phyloP scores from a whole-genome alignment of 2,113 vertebrate species.

The Camelus dromedarius region DNA sequence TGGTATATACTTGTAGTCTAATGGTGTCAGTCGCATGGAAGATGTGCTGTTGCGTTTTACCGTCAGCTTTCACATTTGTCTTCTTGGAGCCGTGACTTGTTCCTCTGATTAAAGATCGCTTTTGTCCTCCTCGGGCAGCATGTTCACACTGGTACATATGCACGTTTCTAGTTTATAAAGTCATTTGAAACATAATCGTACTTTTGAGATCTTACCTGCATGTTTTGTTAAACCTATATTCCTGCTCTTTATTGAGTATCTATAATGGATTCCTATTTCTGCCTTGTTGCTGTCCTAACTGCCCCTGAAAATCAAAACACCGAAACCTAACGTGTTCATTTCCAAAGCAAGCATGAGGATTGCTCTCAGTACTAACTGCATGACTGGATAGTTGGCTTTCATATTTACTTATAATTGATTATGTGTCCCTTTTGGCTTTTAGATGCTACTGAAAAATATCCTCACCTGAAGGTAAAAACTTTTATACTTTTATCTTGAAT shows the following conservation, averaged over 20 bases:
- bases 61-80: slow-evolving; percentile 54
- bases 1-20: slow-evolving; percentile 63
- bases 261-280: neutral
- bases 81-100: slow-evolving; percentile 28
- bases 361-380: slow-evolving; percentile 21
- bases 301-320: neutral
- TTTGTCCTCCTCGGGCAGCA: slow-evolving; percentile 1
- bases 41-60: neutral
- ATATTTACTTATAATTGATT: slow-evolving; percentile 11
- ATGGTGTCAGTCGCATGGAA: slow-evolving; percentile 4
- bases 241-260: neutral
- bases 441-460: slow-evolving; percentile 72
- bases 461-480: slow-evolving; percentile 73
- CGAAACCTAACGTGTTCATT: neutral
- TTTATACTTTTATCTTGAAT: slow-evolving; percentile 52
- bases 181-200: slow-evolving; percentile 6
- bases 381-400: neutral
- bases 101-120: slow-evolving; percentile 20
- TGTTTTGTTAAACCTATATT: slow-evolving; percentile 9
- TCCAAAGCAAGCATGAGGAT: slow-evolving; percentile 45
- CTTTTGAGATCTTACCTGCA: slow-evolving; percentile 67
- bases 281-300: neutral
- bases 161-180: slow-evolving; percentile 19
- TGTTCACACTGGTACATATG: neutral
- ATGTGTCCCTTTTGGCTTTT: slow-evolving; percentile 57